phyloP scores from a whole-genome alignment of 2,797 vertebrate genomes.

The Gephyroberyx darwinii region DNA sequence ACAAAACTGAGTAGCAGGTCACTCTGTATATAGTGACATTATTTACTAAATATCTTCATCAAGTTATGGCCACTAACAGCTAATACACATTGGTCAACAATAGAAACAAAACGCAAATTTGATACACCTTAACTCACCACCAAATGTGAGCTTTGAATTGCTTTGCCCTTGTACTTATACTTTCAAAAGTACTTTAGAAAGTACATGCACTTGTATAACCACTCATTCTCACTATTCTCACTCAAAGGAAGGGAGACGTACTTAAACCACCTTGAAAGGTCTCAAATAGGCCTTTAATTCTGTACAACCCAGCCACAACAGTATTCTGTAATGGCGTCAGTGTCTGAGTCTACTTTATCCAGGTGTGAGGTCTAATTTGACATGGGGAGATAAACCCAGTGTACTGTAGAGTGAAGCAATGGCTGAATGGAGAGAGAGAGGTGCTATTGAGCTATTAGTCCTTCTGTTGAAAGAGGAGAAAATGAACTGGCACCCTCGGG shows the following conservation, averaged over 20 bases:
- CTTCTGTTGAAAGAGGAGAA: slow-evolving; percentile 26
- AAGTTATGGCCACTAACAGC: not conserved
- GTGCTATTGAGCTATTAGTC: slow-evolving; percentile 33
- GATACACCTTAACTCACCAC: not conserved
- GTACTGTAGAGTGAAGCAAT: slow-evolving; percentile 23
- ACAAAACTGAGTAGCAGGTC: not conserved
- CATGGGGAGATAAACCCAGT: slow-evolving; percentile 29
- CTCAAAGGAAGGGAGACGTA: slow-evolving; percentile 1
- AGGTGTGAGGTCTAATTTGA: slow-evolving; percentile 32
- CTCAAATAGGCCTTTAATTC: slow-evolving; percentile 22
- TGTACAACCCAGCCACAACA: slow-evolving; percentile 1
- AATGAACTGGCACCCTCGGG: slow-evolving; percentile 6
- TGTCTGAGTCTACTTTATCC: slow-evolving; percentile 19
- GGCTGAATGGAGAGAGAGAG: slow-evolving; percentile 25
- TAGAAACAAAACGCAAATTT: not conserved
- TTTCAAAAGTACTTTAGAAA: slow-evolving; percentile 8
- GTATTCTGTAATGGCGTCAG: slow-evolving; percentile 20
- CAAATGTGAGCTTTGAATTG: not conserved
- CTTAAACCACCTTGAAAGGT: slow-evolving; percentile 14
- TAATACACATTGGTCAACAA: not conserved
- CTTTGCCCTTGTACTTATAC: not conserved
- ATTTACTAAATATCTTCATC: not conserved
- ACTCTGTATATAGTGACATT: not conserved
- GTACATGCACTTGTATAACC: not conserved
- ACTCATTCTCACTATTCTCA: slow-evolving; percentile 1